Conservation (phyloP, 2,888 invertebrate species). For the Rhynchonema sp. region DNA sequence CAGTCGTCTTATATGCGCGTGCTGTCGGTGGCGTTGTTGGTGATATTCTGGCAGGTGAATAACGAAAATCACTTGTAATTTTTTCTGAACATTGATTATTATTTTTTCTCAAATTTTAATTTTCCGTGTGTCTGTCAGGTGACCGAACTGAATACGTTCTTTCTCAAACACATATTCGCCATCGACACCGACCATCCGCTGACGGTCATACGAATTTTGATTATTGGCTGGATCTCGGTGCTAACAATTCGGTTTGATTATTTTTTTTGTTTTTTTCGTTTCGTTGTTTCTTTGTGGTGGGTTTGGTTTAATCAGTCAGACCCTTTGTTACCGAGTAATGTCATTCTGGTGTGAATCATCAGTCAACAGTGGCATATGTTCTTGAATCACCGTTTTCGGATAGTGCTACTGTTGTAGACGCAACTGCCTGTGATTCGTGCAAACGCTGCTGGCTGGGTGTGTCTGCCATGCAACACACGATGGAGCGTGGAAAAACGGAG, state of each 20-base stretch:
- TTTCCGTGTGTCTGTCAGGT: conserved; percentile 30
- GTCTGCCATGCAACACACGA: too few relatives aligned
- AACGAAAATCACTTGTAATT: background rate
- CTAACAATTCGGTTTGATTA: conserved; percentile 75
- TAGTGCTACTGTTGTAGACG: too few relatives aligned
- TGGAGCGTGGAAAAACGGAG: too few relatives aligned
- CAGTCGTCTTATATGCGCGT: conserved; percentile 75
- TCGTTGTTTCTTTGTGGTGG: too few relatives aligned
- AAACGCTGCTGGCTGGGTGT: too few relatives aligned
- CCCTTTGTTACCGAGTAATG: too few relatives aligned
- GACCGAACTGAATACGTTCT: conserved; percentile 93
- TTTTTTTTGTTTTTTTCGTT: background rate
- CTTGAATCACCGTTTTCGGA: too few relatives aligned
- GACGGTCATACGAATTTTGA: conserved; percentile 52
- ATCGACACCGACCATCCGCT: conserved; percentile 89
- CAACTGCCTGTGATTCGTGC: too few relatives aligned
- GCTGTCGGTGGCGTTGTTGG: conserved; percentile 75
- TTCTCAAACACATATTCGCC: conserved; percentile 93
- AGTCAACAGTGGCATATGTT: too few relatives aligned
- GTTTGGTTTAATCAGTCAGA: too few relatives aligned
- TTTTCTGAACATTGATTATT: background rate
- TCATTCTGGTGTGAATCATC: too few relatives aligned
- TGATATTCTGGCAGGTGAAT: conserved; percentile 82
- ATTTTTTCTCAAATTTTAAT: background rate
- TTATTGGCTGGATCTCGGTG: conserved; percentile 84